A percentile compares a stretch with the other conserved stretches of the same genome.
These are phyloP conservation scores for Tridacna crocea DNA, from an alignment of 2,888 invertebrate species.

Conservation along the genomic window DNA sequence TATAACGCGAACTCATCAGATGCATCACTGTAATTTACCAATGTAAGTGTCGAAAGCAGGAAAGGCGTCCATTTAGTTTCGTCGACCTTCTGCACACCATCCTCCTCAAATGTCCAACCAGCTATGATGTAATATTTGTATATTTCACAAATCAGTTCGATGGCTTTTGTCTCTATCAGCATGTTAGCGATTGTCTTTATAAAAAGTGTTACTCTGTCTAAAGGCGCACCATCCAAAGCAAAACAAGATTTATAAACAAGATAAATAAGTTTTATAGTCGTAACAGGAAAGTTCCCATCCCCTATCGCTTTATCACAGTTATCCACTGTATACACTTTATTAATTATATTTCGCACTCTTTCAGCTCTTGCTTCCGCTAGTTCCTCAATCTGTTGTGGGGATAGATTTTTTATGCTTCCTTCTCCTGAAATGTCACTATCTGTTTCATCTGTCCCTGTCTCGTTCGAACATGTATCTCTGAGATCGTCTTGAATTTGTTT, in stretches of 20 bases:
- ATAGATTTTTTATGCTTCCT: neutral
- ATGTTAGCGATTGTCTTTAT: conserved; percentile 24
- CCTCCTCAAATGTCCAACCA: conserved; percentile 32
- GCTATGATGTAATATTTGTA: conserved; percentile 21
- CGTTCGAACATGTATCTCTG: neutral
- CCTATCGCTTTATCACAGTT: neutral
- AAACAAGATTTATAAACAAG: neutral
- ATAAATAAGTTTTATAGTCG: neutral
- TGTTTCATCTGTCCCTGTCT: neutral
- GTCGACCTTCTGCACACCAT: conserved; percentile 13
- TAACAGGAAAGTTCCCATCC: neutral
- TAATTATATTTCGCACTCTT: neutral
- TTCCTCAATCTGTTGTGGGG: conserved; percentile 1
- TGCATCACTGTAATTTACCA: conserved; percentile 42
- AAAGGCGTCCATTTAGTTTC: conserved; percentile 29
- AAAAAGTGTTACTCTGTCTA: conserved; percentile 17
- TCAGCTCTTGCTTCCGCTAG: neutral
- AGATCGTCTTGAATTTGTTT: neutral
- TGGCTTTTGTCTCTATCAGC: conserved; percentile 37
- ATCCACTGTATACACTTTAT: neutral
- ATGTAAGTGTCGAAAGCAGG: conserved; percentile 2
- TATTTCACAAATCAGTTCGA: conserved; percentile 30
- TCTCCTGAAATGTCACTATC: neutral
- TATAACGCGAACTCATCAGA: conserved; percentile 29
- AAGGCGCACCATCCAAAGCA: conserved; percentile 6